These are phyloP conservation scores for Xylocampa areola DNA, from an alignment of 2,888 invertebrate genomes.

Conservation along the genomic window DNA sequence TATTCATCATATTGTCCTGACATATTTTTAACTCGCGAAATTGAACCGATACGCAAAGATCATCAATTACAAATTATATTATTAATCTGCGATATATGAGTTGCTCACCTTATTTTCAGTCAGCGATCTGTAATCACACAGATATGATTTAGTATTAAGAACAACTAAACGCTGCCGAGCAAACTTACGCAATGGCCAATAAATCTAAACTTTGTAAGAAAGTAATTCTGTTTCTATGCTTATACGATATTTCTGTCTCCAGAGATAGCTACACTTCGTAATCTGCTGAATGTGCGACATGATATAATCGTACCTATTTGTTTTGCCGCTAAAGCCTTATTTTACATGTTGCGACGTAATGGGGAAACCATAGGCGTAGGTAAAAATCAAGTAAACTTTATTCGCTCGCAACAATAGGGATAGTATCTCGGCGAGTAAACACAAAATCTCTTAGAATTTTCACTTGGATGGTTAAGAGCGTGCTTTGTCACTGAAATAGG, in stretches of 20 bases:
- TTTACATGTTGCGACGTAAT: conserved; percentile 67
- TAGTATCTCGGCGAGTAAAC: conserved; percentile 70
- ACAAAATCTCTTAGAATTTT: conserved; percentile 78
- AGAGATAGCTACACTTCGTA: conserved; percentile 79
- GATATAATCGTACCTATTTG: conserved; percentile 76
- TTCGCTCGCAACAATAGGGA: conserved; percentile 67
- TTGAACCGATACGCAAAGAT: conserved; percentile 38
- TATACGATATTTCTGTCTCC: conserved; percentile 80
- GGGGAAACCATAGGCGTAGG: conserved; percentile 68
- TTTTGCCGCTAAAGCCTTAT: conserved; percentile 70
- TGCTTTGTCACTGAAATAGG: conserved; percentile 84
- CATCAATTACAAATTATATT: conserved; percentile 47
- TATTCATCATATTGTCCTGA: conserved; percentile 65
- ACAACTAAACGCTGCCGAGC: conserved; percentile 81
- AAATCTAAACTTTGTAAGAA: conserved; percentile 87
- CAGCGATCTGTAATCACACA: conserved; percentile 79
- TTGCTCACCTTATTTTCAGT: conserved; percentile 71
- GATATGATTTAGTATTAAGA: conserved; percentile 85
- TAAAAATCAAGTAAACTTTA: conserved; percentile 66
- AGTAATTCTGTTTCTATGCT: conserved; percentile 84
- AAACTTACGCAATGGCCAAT: conserved; percentile 83
- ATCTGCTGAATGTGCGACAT: conserved; percentile 79
- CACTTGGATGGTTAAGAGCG: conserved; percentile 81
- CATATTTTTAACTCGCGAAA: conserved; percentile 43
- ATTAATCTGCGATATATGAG: conserved; percentile 47